Conservation (phyloP, 2,888 invertebrate species). For the Neocrepidodera transversa region DNA sequence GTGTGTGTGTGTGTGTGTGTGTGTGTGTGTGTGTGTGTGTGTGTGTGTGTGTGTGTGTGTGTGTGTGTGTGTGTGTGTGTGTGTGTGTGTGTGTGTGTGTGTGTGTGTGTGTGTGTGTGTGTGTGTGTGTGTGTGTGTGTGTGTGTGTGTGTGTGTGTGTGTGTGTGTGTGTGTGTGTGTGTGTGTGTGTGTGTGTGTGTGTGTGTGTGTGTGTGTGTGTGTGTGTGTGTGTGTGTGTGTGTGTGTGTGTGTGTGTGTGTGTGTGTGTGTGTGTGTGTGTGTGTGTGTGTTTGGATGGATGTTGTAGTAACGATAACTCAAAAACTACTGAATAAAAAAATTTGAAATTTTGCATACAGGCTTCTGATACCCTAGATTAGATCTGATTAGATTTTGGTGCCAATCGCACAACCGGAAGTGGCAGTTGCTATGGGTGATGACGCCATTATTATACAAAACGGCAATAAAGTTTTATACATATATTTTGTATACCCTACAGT, state of each 20-base stretch:
- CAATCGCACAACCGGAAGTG: too few species aligned
- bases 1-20: slow-evolving; percentile 1
- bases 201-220: slow-evolving; percentile 1
- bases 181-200: slow-evolving; percentile 1
- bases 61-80: slow-evolving; percentile 1
- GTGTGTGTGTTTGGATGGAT: too few species aligned
- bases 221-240: slow-evolving; percentile 1
- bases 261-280: slow-evolving; percentile 1
- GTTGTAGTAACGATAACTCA: too few species aligned
- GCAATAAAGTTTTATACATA: too few species aligned
- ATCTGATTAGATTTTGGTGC: too few species aligned
- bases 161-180: slow-evolving; percentile 1
- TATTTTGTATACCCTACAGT: too few species aligned
- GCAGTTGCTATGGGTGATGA: too few species aligned
- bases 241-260: slow-evolving; percentile 1
- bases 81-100: slow-evolving; percentile 1
- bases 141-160: slow-evolving; percentile 1
- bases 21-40: slow-evolving; percentile 1
- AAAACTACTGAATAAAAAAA: too few species aligned
- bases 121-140: slow-evolving; percentile 1
- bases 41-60: slow-evolving; percentile 1
- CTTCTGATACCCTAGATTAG: too few species aligned
- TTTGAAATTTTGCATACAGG: too few species aligned
- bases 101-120: slow-evolving; percentile 1
- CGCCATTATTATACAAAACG: too few species aligned